Evolutionary conservation across 92 coral and sea anemone genomes (phyloP), one percentile per base, ranked within the genome.

Genomic region (Diadumene lineata): DNA sequence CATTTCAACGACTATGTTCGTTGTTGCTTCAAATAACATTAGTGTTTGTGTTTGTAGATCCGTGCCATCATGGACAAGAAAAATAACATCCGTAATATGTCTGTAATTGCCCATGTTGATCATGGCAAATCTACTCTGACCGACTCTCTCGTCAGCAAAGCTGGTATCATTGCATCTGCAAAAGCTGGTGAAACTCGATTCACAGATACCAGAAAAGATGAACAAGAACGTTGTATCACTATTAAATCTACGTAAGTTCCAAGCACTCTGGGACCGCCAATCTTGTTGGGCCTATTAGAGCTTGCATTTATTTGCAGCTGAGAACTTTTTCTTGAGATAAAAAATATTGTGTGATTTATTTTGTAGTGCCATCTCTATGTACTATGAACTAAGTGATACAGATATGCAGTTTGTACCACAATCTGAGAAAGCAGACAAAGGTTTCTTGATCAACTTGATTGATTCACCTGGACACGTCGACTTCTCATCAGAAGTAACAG

Each of bases 401-500:
- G 97, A 94, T 68, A 69, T 94, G 83, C 64, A 64, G 1, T 83
- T 85, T 66, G 68, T 76, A 19, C 93, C 86, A 55, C 87, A 77
- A 64, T 74, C 57, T 21, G 61, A 84, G 11, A 65, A 44, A 22
- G 66, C 69, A 0, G 94, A 84, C 19, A 85, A 68, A 26, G 98
- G 98, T 7, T 94, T 94, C 73, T 77, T 94, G 71, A 94, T 94
- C 64, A 94, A 94, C 69, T 73, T 94, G 75, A 94, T 94, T 60
- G 98, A 94, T 74, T 94, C 98, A 18, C 98, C 98, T 33, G 98
- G 98, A 78, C 98, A 94, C 34, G 98, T 94, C 16, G 98, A 94
- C 79, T 94, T 94, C 84, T 94, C 98, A 24, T 94, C 98, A 30
- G 98, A 94, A 66, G 98, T 94, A 0, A 94, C 98, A 44, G 98